phyloP scores from a whole-genome alignment of 2,888 invertebrate genomes.

The Lithophane ornitopus region DNA sequence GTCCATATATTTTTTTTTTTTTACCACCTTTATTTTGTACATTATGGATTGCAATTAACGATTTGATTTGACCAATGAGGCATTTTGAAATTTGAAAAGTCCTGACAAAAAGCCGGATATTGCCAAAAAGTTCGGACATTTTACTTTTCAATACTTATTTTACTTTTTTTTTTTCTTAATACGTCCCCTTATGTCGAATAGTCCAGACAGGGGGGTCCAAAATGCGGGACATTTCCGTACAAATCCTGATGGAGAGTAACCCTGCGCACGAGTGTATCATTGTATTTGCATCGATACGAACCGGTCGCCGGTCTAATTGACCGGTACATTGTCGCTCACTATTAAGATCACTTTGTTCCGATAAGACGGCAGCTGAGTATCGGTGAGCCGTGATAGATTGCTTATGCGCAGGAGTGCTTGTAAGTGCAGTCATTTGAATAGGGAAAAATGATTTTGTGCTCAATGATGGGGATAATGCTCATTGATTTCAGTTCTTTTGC shows the following conservation, averaged over 20 bases:
- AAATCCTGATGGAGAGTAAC: neutral
- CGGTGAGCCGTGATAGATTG: constrained; percentile 63
- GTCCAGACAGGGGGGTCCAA: neutral
- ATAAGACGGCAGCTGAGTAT: constrained; percentile 69
- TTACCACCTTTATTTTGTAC: too few species aligned
- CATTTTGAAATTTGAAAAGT: neutral
- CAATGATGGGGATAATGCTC: neutral
- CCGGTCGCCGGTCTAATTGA: constrained; percentile 72
- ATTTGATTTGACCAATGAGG: too few species aligned
- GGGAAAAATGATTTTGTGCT: neutral
- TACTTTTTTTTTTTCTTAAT: neutral
- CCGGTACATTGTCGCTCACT: constrained; percentile 73
- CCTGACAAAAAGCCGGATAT: neutral
- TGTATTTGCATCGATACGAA: constrained; percentile 69
- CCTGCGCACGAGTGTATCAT: constrained; percentile 41
- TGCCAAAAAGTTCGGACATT: neutral
- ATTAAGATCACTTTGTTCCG: constrained; percentile 73
- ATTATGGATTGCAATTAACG: too few species aligned
- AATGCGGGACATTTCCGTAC: neutral
- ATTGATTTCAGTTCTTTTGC: neutral
- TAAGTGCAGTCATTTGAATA: constrained; percentile 27
- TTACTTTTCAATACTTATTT: neutral
- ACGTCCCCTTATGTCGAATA: neutral
- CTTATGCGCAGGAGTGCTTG: constrained; percentile 29
- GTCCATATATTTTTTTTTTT: too few species aligned